Base-by-base conservation (phyloP, 2,888 invertebrate species). In the Sinotaia quadrata region DNA sequence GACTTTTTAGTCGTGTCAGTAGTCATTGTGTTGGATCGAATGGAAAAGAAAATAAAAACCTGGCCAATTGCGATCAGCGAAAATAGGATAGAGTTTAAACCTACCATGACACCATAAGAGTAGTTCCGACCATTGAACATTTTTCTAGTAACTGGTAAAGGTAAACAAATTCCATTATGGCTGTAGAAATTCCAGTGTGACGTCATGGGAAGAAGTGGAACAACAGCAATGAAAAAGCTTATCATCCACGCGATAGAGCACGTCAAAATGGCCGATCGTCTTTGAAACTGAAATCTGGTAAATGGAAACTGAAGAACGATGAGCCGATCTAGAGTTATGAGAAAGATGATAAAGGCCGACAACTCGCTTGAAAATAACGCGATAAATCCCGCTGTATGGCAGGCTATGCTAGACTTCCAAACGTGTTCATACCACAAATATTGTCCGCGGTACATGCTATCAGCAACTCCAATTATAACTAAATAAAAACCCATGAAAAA, bases 291-390 rank as follows among this genome's bases (percentile, higher is more conserved):
- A 12, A 73, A 31, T 18, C 68, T 62, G 24, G 71, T 89, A 58
- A 92, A 85, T 15, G 92, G 91, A 72, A 91, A 88, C 18, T 91
- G 90, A 47, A 92, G 91, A 0, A 91, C 91, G 73, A 91, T 88
- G 75, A 91, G 90, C 18, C 92, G 89, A 82, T 92, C 92, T 88
- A 91, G 89, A 1, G 92, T 92, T 66, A 92, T 91, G 71, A 92
- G 78, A 0, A 91, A 90, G 18, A 92, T 87, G 60, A 91, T 89
- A 71, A 92, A 82, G 2, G 91, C 91, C 0, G 92, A 92, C 2
- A 91, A 91, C 82, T 92, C 91, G 69, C 91, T 91, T 67, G 91
- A 91, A 29, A 80, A n/a, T 2, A 77, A 72, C 1, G 78, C 69
- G 29, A 80, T 49, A 33, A 75, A 68, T 15, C 82, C 82, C 8